Percentiles rank a stretch among this genome's conserved stretches.
Conservation (phyloP, 2,888 invertebrate species). For the Cremastinae sp. region DNA sequence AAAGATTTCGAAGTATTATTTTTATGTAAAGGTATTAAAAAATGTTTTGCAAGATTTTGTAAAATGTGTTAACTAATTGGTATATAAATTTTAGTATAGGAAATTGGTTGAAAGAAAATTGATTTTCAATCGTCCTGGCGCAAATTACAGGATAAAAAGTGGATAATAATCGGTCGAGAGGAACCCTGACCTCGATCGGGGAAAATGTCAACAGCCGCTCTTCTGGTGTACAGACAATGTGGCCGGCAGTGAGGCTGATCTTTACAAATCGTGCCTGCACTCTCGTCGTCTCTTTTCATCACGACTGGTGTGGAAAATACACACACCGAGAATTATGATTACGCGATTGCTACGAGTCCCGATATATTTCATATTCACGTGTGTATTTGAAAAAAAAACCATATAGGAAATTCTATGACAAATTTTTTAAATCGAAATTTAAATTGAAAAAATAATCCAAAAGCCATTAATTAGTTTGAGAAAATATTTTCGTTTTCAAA, state of each 20-base stretch:
- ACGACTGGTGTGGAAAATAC: slow-evolving; percentile 28
- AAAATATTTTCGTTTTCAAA: not conserved
- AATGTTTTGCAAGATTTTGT: too few species aligned
- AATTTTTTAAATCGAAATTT: not conserved
- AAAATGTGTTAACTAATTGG: too few species aligned
- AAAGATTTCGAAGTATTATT: too few species aligned
- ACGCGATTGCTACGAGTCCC: slow-evolving; percentile 39
- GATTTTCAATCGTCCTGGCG: slow-evolving; percentile 67
- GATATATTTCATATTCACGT: not conserved
- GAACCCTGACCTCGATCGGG: slow-evolving; percentile 78
- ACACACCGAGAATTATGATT: slow-evolving; percentile 37
- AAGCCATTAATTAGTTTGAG: too few species aligned
- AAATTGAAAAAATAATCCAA: not conserved
- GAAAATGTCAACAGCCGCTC: slow-evolving; percentile 79
- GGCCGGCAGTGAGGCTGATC: slow-evolving; percentile 49
- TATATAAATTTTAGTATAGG: too few species aligned
- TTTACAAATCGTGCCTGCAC: slow-evolving; percentile 48
- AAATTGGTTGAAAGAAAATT: not conserved
- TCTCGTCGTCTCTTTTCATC: slow-evolving; percentile 31
- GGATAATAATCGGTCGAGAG: slow-evolving; percentile 66
- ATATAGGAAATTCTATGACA: not conserved
- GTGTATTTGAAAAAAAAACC: not conserved
- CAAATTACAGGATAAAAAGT: slow-evolving; percentile 74
- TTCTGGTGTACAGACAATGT: slow-evolving; percentile 51
- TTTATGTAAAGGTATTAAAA: too few species aligned